These are phyloP conservation scores for Allolobophora icterica DNA, from an alignment of 2,888 invertebrate genomes.

Conservation along the genomic window DNA sequence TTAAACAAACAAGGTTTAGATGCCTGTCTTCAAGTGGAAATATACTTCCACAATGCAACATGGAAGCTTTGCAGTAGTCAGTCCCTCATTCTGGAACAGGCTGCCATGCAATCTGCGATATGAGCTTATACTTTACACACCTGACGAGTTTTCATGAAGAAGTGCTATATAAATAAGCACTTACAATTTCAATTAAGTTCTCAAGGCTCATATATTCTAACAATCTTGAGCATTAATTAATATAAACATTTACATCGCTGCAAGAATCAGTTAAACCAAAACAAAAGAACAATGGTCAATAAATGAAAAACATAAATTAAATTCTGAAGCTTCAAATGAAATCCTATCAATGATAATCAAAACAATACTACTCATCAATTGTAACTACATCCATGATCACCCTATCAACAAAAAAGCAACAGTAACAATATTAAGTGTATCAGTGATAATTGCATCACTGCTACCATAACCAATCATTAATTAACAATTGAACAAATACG, in stretches of 20 bases:
- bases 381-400: not conserved
- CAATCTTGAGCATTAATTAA: not conserved
- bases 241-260: not conserved
- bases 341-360: not conserved
- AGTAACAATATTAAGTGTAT: not conserved
- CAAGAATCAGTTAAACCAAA: not conserved
- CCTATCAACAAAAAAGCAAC: not conserved
- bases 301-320: conserved; percentile 23
- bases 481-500: not conserved
- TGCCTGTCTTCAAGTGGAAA: too few relatives aligned
- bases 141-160: too few relatives aligned
- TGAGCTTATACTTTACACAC: too few relatives aligned
- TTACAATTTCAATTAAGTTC: not conserved
- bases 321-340: conserved; percentile 18
- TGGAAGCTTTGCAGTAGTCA: too few relatives aligned
- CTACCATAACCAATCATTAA: not conserved
- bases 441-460: not conserved
- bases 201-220: not conserved
- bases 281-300: not conserved
- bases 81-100: too few relatives aligned
- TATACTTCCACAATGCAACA: too few relatives aligned
- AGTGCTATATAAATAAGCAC: too few relatives aligned
- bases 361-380: not conserved
- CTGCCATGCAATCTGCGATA: too few relatives aligned
- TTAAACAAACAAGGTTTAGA: too few relatives aligned